Base-by-base conservation (phyloP, 2,113 vertebrate genomes). In the Toxotes jaculatrix region DNA sequence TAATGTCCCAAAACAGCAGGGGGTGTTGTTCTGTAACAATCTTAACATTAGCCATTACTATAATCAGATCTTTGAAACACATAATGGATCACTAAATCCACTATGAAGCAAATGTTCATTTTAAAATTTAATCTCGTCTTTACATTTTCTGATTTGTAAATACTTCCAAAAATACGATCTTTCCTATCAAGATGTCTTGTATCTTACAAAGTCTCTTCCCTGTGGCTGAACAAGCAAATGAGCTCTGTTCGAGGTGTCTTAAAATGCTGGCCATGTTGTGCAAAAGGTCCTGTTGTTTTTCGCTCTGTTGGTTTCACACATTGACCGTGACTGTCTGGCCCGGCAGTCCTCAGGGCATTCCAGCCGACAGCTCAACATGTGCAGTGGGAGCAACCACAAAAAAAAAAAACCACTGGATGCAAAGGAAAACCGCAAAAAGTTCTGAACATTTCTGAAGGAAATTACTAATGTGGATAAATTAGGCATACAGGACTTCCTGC, bases 241-340 rank as follows among this genome's bases (percentile, higher is more conserved):
- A 74, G 47, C 55, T 76, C 60, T 13, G 62, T 60, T 14, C 14
- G 49, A 45, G 72, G 80, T 57, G 70, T 79, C 55, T 79, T 83
- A 75, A 79, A 88, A 77, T 23, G 65, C 47, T 38, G 80, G 86
- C 47, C 84, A 59, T 74, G 67, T 45, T 42, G 76, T 78, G 85
- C 2, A 57, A 77, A 89, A 86, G 78, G 71, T 80, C 68, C 19
- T 74, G 88, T 87, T 91, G 78, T 88, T 90, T 75, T 85, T 57
- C 40, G 74, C 87, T 88, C 61, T 59, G 75, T 65, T 91, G 84
- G 79, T 80, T 92, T 86, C 77, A 86, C 91, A 90, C 80, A 91
- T 89, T 87, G 84, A 87, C 80, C 60, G 31, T 89, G 91, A 92
- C 77, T 75, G 82, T 87, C 90, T 80, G 77, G 68, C 63, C 80